These are phyloP conservation scores for Cisticola juncidis DNA, from an alignment of 2,113 vertebrate genomes.

Conservation along the genomic window DNA sequence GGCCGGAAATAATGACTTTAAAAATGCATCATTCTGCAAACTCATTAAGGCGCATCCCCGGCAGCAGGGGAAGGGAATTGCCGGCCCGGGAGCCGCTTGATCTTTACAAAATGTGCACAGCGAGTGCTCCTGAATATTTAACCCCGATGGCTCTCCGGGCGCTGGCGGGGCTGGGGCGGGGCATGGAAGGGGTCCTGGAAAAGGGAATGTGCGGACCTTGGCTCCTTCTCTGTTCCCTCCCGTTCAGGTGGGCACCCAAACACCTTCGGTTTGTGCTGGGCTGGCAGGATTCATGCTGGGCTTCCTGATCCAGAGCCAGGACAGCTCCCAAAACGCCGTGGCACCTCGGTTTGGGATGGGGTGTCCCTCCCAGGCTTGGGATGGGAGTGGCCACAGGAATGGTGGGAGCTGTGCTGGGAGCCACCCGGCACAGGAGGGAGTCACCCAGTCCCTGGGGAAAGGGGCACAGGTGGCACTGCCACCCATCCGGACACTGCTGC, in stretches of 20 bases:
- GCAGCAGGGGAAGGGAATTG: conserved; percentile 9
- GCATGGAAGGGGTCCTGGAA: background rate
- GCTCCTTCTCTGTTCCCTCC: background rate
- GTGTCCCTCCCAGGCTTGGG: background rate
- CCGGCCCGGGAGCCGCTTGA: background rate
- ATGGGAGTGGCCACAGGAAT: background rate
- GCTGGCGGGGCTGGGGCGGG: background rate
- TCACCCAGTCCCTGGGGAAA: fast-evolving
- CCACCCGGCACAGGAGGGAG: background rate
- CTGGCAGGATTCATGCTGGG: background rate
- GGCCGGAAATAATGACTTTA: conserved; percentile 51
- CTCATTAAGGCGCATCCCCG: background rate
- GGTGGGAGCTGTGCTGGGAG: background rate
- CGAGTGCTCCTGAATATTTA: conserved; percentile 5
- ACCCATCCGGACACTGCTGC: too few species aligned
- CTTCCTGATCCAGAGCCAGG: background rate
- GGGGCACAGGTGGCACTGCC: background rate
- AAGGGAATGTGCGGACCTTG: fast-evolving
- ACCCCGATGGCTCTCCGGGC: background rate
- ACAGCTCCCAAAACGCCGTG: background rate
- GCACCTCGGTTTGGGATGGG: background rate
- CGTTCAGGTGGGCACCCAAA: background rate
- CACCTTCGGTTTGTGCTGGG: fast-evolving
- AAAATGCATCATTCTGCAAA: conserved; percentile 33
- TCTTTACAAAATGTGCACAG: conserved; percentile 21